Percentiles rank a stretch among this genome's conserved stretches.
phyloP scores from a whole-genome alignment of 1,140 invertebrate genomes.

The Pachypeltis micranthus region DNA sequence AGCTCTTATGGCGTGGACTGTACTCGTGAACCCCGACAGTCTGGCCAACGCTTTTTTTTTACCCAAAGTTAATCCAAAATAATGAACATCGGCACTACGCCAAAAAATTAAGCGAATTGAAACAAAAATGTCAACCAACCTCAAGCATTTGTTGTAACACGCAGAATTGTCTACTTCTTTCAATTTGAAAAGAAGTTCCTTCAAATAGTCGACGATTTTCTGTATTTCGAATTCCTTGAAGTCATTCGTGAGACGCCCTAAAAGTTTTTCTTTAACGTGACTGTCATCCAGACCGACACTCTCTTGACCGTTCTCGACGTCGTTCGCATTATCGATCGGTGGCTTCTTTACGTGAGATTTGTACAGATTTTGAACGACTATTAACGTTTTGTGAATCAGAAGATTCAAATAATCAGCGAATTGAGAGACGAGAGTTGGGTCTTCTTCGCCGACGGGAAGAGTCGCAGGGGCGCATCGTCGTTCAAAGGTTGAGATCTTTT shows the following conservation, averaged over 20 bases:
- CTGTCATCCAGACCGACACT: conserved; percentile 41
- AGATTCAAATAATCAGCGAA: conserved; percentile 17
- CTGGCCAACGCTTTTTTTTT: too few species aligned
- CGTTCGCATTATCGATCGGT: conserved; percentile 31
- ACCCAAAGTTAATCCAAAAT: too few species aligned
- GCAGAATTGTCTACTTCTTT: background rate
- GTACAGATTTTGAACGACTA: conserved; percentile 54
- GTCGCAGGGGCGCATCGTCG: background rate
- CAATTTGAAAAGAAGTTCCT: background rate
- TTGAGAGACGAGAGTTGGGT: background rate
- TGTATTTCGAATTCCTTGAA: conserved; percentile 41
- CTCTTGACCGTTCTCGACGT: conserved; percentile 30
- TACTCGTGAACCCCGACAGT: too few species aligned
- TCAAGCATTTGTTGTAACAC: background rate
- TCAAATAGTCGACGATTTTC: conserved; percentile 30
- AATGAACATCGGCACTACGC: too few species aligned
- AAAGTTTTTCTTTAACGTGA: conserved; percentile 48
- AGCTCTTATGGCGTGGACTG: too few species aligned
- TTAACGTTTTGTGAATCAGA: conserved; percentile 37
- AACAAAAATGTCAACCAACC: too few species aligned
- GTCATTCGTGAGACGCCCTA: conserved; percentile 46
- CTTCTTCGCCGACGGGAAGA: background rate
- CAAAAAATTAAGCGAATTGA: too few species aligned
- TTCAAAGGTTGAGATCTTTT: conserved; percentile 5
- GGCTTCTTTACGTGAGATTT: conserved; percentile 41